Evolutionary conservation across 2,113 vertebrate species (phyloP).

Genomic region (Phrynocephalus versicolor): DNA sequence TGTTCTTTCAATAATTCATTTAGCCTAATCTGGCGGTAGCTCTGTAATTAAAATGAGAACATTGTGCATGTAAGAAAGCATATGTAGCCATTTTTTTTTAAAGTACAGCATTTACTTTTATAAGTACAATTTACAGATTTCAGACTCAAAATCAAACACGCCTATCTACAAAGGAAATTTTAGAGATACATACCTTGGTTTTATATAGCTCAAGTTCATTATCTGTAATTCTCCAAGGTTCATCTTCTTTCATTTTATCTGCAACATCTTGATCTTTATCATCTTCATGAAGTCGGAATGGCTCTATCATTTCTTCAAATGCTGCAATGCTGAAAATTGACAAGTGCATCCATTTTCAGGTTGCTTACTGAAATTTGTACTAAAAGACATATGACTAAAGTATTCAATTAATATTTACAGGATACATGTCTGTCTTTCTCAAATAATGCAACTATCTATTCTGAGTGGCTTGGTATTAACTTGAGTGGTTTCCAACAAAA

Average conservation of each 20-base stretch:
- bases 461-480: too few species aligned
- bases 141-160: neutral
- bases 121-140: neutral
- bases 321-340: slow-evolving; percentile 77
- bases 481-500: too few species aligned
- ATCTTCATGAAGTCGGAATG: slow-evolving; percentile 92
- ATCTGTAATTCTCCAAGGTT: slow-evolving; percentile 97
- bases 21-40: slow-evolving; percentile 92
- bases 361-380: neutral
- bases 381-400: neutral
- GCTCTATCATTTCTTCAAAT: slow-evolving; percentile 95
- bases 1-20: slow-evolving; percentile 97
- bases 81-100: neutral
- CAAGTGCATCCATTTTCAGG: neutral
- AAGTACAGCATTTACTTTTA: too few species aligned
- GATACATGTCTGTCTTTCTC: neutral
- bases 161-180: neutral
- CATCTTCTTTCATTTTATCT: slow-evolving; percentile 94
- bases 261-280: slow-evolving; percentile 95
- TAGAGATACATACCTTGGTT: slow-evolving; percentile 87
- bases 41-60: slow-evolving; percentile 74
- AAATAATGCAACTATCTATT: too few species aligned
- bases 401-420: neutral
- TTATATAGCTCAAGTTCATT: slow-evolving; percentile 96
- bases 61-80: neutral